Evolutionary conservation across 2,888 invertebrate species (phyloP).

Genomic region (Leucania comma): DNA sequence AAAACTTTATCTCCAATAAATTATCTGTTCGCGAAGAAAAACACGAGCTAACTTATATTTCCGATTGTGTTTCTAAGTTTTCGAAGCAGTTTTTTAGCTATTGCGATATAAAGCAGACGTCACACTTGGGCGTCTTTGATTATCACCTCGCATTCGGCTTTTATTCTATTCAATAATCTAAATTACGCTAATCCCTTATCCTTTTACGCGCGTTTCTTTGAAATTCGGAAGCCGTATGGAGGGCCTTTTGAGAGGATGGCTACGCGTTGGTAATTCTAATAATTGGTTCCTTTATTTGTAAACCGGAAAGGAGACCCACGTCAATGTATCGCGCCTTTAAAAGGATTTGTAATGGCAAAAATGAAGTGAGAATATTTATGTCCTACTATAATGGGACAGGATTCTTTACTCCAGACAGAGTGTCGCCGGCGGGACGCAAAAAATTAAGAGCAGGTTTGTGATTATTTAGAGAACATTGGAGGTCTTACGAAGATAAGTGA

Average conservation of each 20-base stretch:
- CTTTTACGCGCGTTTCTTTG: slow-evolving; percentile 81
- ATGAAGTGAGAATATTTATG: slow-evolving; percentile 80
- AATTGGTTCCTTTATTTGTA: slow-evolving; percentile 86
- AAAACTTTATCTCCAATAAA: slow-evolving; percentile 73
- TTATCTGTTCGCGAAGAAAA: slow-evolving; percentile 68
- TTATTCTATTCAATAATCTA: slow-evolving; percentile 72
- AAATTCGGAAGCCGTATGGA: slow-evolving; percentile 86
- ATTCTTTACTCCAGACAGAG: slow-evolving; percentile 81
- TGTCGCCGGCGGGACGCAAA: slow-evolving; percentile 77
- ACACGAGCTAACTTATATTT: slow-evolving; percentile 67
- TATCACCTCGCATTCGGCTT: slow-evolving; percentile 61
- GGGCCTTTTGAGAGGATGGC: slow-evolving; percentile 75
- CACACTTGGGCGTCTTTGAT: slow-evolving; percentile 64
- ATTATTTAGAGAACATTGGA: slow-evolving; percentile 66
- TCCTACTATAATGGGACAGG: slow-evolving; percentile 70
- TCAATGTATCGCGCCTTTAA: slow-evolving; percentile 82
- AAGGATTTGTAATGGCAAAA: slow-evolving; percentile 86
- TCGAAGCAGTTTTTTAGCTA: slow-evolving; percentile 53
- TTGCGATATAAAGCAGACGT: slow-evolving; percentile 53
- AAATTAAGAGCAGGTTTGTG: slow-evolving; percentile 53
- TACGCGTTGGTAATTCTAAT: slow-evolving; percentile 82
- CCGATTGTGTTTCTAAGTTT: slow-evolving; percentile 51
- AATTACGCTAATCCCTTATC: slow-evolving; percentile 84
- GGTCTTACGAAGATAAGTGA: slow-evolving; percentile 60
- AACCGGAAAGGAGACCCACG: slow-evolving; percentile 88